Conservation (phyloP, 2,797 vertebrate species). For the Forpus xanthops region DNA sequence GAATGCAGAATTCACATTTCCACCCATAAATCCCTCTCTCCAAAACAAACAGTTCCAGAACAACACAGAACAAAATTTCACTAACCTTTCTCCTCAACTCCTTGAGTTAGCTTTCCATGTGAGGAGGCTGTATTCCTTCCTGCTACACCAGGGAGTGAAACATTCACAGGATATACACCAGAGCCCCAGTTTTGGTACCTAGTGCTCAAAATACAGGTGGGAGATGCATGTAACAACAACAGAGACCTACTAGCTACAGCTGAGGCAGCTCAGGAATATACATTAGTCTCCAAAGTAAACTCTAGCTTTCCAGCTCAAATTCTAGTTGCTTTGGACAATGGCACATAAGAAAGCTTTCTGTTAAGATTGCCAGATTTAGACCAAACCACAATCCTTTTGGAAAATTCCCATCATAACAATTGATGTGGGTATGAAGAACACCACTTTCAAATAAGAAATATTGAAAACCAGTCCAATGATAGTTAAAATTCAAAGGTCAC, state of each 20-base stretch:
- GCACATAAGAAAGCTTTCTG: neutral
- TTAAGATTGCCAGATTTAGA: neutral
- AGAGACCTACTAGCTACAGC: neutral
- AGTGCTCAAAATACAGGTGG: neutral
- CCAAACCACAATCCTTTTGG: neutral
- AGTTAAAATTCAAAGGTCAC: neutral
- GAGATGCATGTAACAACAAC: neutral
- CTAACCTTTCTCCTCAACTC: neutral
- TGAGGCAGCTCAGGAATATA: neutral
- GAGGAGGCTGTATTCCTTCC: neutral
- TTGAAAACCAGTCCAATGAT: neutral
- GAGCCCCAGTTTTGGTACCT: neutral
- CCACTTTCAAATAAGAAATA: neutral
- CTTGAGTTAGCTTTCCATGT: neutral
- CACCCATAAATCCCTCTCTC: neutral
- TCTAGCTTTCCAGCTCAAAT: neutral
- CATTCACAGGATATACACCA: neutral
- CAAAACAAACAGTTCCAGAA: neutral
- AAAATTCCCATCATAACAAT: neutral
- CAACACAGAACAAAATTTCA: neutral
- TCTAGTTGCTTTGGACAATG: neutral
- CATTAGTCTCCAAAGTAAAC: neutral
- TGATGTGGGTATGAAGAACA: neutral
- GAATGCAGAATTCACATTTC: neutral
- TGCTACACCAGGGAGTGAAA: neutral